Percentiles rank a stretch among this genome's conserved stretches.
Conservation (phyloP, 2,113 vertebrate species). For the Bujurquina vittata region DNA sequence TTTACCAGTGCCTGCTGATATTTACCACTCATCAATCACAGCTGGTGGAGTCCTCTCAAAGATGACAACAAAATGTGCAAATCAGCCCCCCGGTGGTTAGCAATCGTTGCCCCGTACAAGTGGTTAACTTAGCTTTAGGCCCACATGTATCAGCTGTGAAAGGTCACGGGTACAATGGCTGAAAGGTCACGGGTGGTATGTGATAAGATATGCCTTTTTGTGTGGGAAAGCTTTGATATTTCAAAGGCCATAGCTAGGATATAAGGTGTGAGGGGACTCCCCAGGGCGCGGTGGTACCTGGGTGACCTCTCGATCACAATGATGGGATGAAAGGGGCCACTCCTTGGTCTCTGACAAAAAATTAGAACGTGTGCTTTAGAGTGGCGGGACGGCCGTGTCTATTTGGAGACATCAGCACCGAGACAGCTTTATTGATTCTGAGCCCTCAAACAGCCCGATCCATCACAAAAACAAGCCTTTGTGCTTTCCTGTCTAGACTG, state of each 20-base stretch:
- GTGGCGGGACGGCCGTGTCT: neutral
- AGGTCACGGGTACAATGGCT: neutral
- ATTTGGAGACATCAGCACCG: slow-evolving; percentile 19
- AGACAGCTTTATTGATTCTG: slow-evolving; percentile 31
- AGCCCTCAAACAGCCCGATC: neutral
- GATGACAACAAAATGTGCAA: neutral
- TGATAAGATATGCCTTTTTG: neutral
- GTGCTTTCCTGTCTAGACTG: neutral
- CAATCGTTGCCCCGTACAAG: neutral
- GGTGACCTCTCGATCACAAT: slow-evolving; percentile 22
- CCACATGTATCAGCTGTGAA: neutral
- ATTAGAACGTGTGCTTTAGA: neutral
- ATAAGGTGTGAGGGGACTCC: neutral
- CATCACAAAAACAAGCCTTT: neutral
- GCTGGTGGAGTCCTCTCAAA: neutral
- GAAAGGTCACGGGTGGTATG: neutral
- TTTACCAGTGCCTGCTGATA: neutral
- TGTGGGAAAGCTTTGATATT: slow-evolving; percentile 31
- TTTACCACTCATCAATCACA: neutral
- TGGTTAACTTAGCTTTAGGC: neutral
- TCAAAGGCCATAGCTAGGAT: slow-evolving; percentile 21
- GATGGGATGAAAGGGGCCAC: slow-evolving; percentile 18
- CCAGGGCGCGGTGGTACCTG: neutral
- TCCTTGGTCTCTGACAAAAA: neutral
- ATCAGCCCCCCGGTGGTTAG: neutral